phyloP scores from a whole-genome alignment of 1,140 invertebrate species.

The Achatina immaculata region DNA sequence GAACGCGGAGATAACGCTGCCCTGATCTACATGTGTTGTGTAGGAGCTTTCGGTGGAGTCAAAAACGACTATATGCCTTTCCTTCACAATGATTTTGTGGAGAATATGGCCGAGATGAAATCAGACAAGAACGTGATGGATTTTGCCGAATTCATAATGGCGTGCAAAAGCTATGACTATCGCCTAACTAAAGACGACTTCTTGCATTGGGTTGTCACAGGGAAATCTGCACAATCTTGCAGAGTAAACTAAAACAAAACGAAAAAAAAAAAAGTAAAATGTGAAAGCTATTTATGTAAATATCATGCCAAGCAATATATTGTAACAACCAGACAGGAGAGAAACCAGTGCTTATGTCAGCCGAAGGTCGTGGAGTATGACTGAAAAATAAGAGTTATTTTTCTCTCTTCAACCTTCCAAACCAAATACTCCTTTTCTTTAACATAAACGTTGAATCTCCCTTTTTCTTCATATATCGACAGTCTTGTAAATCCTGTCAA shows the following conservation, averaged over 20 bases:
- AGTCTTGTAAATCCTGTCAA: too few relatives aligned
- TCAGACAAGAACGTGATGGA: background rate
- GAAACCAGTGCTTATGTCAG: too few relatives aligned
- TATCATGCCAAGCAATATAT: too few relatives aligned
- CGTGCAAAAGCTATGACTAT: background rate
- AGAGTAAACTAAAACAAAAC: background rate
- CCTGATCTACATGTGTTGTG: slow-evolving; percentile 28
- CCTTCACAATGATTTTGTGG: background rate
- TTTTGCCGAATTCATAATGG: background rate
- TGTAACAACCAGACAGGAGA: too few relatives aligned
- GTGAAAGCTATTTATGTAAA: too few relatives aligned
- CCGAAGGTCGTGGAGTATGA: too few relatives aligned
- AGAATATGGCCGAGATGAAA: background rate
- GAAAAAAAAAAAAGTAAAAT: too few relatives aligned
- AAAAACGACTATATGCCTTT: background rate
- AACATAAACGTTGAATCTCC: too few relatives aligned
- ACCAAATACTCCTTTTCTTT: too few relatives aligned
- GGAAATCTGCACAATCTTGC: background rate
- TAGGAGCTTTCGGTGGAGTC: background rate
- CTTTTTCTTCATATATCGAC: too few relatives aligned
- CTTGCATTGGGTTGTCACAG: background rate
- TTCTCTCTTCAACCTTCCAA: too few relatives aligned
- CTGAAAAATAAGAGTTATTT: too few relatives aligned
- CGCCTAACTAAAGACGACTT: background rate
- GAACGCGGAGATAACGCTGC: background rate